These are phyloP conservation scores for Andrena praecox DNA, from an alignment of 2,888 invertebrate genomes.

Conservation along the genomic window DNA sequence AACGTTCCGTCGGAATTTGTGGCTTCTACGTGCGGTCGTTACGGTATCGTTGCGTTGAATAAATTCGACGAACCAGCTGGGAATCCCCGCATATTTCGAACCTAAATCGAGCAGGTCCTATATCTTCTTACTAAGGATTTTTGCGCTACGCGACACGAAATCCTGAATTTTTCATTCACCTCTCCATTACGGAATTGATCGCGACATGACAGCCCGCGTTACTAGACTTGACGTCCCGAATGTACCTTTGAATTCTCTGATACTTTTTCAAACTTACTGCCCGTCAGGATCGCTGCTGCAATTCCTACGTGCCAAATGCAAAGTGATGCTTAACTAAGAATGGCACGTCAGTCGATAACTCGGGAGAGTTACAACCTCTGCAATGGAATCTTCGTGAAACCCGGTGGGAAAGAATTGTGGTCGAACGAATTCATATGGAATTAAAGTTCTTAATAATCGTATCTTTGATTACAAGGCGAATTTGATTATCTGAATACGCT, in stretches of 20 bases:
- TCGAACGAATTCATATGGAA: too few species aligned
- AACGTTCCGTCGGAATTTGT: constrained; percentile 65
- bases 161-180: constrained; percentile 45
- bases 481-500: background rate
- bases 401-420: background rate
- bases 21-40: constrained; percentile 64
- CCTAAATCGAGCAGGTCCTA: constrained; percentile 43
- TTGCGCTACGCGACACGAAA: constrained; percentile 36
- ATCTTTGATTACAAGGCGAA: background rate
- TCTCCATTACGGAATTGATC: constrained; percentile 50
- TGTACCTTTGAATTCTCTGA: background rate
- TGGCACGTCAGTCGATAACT: background rate
- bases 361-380: background rate
- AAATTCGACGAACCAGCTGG: constrained; percentile 58
- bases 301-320: background rate
- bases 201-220: background rate
- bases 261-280: background rate
- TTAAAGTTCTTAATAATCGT: too few species aligned
- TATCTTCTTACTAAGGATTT: background rate
- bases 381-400: background rate
- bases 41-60: constrained; percentile 59
- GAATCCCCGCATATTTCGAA: constrained; percentile 44
- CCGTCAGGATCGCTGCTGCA: constrained; percentile 1
- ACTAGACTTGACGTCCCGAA: background rate
- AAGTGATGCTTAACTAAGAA: background rate